These are phyloP conservation scores for Pollenia angustigena DNA, from an alignment of 2,888 invertebrate species.

Conservation along the genomic window DNA sequence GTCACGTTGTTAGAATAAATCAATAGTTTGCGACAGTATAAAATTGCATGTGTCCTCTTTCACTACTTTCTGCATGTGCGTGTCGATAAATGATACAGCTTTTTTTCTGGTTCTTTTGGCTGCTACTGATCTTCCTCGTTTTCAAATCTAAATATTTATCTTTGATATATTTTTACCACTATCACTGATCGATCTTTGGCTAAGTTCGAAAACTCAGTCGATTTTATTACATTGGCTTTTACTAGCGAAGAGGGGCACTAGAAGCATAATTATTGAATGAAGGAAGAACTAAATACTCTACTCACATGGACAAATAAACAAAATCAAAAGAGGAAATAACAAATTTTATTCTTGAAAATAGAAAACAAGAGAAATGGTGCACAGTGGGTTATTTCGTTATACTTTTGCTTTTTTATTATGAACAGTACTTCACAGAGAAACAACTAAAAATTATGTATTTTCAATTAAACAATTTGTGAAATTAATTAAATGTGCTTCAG, in stretches of 20 bases:
- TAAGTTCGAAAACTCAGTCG: background rate
- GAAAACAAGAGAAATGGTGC: background rate
- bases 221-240: background rate
- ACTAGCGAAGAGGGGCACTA: constrained; percentile 23
- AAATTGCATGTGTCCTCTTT: constrained; percentile 20
- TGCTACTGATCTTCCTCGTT: constrained; percentile 38
- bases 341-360: constrained; percentile 59
- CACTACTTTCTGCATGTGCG: constrained; percentile 55
- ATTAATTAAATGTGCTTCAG: too few species aligned
- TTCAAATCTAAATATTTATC: constrained; percentile 62
- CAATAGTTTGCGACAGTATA: constrained; percentile 22
- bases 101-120: constrained; percentile 9
- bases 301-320: constrained; percentile 5
- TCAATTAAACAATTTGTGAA: too few species aligned
- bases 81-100: constrained; percentile 55
- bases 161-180: constrained; percentile 37
- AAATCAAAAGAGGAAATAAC: constrained; percentile 65
- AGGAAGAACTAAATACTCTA: constrained; percentile 43
- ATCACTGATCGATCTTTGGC: constrained; percentile 1
- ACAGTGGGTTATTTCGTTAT: background rate
- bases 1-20: constrained; percentile 39
- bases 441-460: too few species aligned
- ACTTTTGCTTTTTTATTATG: too few species aligned
- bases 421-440: too few species aligned
- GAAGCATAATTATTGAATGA: constrained; percentile 59